phyloP scores from a whole-genome alignment of 2,797 vertebrate genomes.

The Craterocephalus amniculus region DNA sequence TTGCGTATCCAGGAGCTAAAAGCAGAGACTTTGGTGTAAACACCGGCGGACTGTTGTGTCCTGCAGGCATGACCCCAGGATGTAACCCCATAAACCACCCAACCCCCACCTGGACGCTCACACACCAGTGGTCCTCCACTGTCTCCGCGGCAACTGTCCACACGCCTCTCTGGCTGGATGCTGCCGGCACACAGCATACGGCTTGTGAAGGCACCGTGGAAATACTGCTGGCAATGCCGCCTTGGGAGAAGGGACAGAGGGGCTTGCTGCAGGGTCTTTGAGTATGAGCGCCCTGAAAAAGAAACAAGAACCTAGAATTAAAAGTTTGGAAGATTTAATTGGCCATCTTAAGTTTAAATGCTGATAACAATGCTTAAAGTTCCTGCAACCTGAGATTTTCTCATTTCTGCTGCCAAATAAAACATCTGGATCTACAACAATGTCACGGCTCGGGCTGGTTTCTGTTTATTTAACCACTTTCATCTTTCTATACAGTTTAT shows the following conservation, averaged over 20 bases:
- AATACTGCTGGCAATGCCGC: constrained; percentile 89
- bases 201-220: constrained; percentile 88
- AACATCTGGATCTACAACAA: neutral
- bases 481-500: no score
- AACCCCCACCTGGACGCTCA: constrained; percentile 86
- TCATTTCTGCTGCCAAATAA: neutral
- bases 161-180: constrained; percentile 80
- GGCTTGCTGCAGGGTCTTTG: constrained; percentile 96
- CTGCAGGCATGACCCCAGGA: constrained; percentile 97
- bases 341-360: constrained; percentile 1
- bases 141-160: constrained; percentile 97
- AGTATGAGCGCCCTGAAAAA: constrained; percentile 89
- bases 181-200: constrained; percentile 97
- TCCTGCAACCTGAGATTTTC: constrained; percentile 4
- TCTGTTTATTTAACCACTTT: neutral
- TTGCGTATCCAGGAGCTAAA: constrained; percentile 94
- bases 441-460: neutral
- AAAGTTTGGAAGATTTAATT: neutral
- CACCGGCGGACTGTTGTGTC: constrained; percentile 91
- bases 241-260: constrained; percentile 89
- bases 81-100: constrained; percentile 96
- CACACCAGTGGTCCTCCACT: constrained; percentile 96
- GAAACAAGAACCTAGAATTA: constrained; percentile 12
- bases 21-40: constrained; percentile 95
- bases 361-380: neutral